A percentile compares a stretch with the other conserved stretches of the same genome.
These are phyloP conservation scores for Aphidoletes aphidimyza DNA, from an alignment of 2,888 invertebrate species.

Conservation along the genomic window DNA sequence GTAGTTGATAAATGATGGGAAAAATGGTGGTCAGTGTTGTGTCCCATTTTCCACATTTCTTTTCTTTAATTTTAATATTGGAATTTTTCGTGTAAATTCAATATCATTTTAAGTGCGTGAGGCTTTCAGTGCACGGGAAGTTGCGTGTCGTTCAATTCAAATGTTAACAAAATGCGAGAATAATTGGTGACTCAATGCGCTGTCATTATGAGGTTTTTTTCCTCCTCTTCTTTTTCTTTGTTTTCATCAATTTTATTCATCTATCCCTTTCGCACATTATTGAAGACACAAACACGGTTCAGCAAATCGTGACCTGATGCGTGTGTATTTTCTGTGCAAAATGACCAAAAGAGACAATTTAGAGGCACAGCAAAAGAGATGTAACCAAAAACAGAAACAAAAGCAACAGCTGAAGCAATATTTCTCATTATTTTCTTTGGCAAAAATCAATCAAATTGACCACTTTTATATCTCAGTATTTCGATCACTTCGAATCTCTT, in stretches of 20 bases:
- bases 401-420: too few species aligned
- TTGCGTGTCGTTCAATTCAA: slow-evolving; percentile 40
- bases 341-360: background rate
- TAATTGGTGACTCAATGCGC: slow-evolving; percentile 38
- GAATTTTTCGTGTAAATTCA: slow-evolving; percentile 20
- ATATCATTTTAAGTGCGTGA: background rate
- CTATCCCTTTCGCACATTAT: background rate
- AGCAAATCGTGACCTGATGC: slow-evolving; percentile 39
- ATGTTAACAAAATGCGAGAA: slow-evolving; percentile 45
- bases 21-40: slow-evolving; percentile 37
- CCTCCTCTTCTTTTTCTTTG: background rate
- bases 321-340: background rate
- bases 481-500: slow-evolving; percentile 34
- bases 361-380: background rate
- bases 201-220: slow-evolving; percentile 12
- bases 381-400: slow-evolving; percentile 5
- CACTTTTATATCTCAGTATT: slow-evolving; percentile 4
- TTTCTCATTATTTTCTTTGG: slow-evolving; percentile 51
- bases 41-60: slow-evolving; percentile 10
- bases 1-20: slow-evolving; percentile 49
- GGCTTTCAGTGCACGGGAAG: background rate
- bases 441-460: slow-evolving; percentile 46
- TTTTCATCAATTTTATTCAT: background rate
- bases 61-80: background rate
- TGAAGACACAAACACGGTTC: background rate